Evolutionary conservation across 1,140 invertebrate species (phyloP).

Genomic region (Meloidogyne exigua): DNA sequence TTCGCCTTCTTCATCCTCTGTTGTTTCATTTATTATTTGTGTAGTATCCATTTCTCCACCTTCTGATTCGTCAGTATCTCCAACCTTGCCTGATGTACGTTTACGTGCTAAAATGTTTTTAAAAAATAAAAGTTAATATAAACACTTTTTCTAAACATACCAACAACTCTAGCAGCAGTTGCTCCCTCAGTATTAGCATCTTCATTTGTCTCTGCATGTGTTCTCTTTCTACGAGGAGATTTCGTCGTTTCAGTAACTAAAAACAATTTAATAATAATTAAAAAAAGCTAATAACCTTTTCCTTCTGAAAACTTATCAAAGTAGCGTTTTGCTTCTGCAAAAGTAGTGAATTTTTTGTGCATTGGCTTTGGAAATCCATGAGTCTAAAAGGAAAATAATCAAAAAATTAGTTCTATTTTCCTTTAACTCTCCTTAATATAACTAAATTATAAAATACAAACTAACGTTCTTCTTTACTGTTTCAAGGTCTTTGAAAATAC

Average conservation of each 20-base stretch:
- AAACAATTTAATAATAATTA: not conserved
- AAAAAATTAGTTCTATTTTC: too few species aligned
- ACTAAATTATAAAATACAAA: too few species aligned
- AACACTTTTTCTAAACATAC: conserved; percentile 3
- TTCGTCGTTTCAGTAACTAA: conserved; percentile 12
- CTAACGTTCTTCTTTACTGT: conserved; percentile 43
- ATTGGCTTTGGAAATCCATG: conserved; percentile 72
- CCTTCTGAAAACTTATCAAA: conserved; percentile 44
- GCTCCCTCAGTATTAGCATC: not conserved
- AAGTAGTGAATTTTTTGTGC: conserved; percentile 76
- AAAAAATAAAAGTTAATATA: not conserved
- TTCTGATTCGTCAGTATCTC: conserved; percentile 1
- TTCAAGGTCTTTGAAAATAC: conserved; percentile 44
- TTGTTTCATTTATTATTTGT: not conserved
- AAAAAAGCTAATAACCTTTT: conserved; percentile 20
- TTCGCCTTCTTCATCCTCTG: not conserved
- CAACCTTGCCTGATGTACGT: conserved; percentile 16
- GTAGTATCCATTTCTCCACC: conserved; percentile 8
- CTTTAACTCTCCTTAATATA: too few species aligned
- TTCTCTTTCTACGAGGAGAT: conserved; percentile 10
- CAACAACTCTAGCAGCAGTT: not conserved
- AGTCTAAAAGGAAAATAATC: conserved; percentile 66
- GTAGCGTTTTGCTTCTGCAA: conserved; percentile 67
- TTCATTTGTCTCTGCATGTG: not conserved
- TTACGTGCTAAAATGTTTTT: conserved; percentile 11